Evolutionary conservation across 2,888 invertebrate genomes (phyloP).

Genomic region (Phortica okadai): DNA sequence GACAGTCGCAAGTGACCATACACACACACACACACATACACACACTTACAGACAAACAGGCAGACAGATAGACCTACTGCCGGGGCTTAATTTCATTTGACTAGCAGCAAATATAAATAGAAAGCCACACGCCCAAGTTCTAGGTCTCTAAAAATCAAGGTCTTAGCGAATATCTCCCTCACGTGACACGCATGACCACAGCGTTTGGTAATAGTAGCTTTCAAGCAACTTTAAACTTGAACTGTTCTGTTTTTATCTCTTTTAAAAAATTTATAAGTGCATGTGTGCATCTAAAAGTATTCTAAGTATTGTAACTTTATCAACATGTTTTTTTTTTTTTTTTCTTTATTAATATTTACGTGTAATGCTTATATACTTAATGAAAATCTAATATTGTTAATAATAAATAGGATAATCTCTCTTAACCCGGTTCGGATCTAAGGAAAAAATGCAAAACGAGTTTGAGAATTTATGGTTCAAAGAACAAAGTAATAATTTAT

Average conservation of each 20-base stretch:
- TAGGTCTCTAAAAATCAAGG: background rate
- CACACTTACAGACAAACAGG: background rate
- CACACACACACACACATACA: background rate
- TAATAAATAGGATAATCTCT: slow-evolving; percentile 3
- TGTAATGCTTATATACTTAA: slow-evolving; percentile 8
- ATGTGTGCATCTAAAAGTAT: slow-evolving; percentile 35
- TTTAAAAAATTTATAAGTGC: slow-evolving; percentile 54
- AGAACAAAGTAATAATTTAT: background rate
- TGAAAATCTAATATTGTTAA: slow-evolving; percentile 19
- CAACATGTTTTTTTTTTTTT: background rate
- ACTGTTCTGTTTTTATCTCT: background rate
- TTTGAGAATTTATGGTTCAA: background rate
- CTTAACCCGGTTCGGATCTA: background rate
- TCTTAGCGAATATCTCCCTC: background rate
- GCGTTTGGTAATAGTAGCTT: background rate
- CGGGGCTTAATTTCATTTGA: slow-evolving; percentile 76
- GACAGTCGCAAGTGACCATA: slow-evolving; percentile 61
- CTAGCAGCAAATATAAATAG: slow-evolving; percentile 75
- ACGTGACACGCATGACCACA: background rate
- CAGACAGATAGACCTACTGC: background rate
- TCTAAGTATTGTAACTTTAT: slow-evolving; percentile 16
- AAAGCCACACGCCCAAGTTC: slow-evolving; percentile 60
- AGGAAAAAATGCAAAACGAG: background rate
- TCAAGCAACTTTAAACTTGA: slow-evolving; percentile 44
- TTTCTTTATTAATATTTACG: slow-evolving; percentile 6